Evolutionary conservation across 1,140 invertebrate species (phyloP).

Genomic region (Calephelis virginiensis): DNA sequence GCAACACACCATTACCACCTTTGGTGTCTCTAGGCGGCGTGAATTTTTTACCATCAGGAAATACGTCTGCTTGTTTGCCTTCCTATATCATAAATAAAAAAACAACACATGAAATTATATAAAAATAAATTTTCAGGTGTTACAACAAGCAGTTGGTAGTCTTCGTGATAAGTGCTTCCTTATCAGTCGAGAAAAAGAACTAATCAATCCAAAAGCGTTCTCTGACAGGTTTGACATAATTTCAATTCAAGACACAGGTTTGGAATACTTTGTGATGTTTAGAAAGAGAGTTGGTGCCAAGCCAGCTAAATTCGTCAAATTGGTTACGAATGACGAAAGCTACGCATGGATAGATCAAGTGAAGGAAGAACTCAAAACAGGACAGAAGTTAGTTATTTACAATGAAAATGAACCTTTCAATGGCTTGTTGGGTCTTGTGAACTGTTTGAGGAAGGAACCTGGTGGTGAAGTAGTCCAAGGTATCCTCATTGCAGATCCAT

Average conservation of each 20-base stretch:
- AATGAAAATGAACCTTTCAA: constrained; percentile 82
- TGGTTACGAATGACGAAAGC: constrained; percentile 48
- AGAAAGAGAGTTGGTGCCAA: constrained; percentile 61
- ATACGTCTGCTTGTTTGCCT: too few relatives aligned
- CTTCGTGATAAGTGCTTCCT: constrained; percentile 74
- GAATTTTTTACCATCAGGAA: too few relatives aligned
- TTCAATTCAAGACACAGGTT: constrained; percentile 59
- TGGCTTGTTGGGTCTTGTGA: constrained; percentile 91
- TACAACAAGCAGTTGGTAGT: constrained; percentile 56
- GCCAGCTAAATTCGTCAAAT: constrained; percentile 66
- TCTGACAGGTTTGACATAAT: constrained; percentile 64
- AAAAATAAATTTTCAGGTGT: constrained; percentile 43
- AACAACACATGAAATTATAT: neutral
- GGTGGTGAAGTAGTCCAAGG: constrained; percentile 81
- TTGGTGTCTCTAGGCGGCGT: too few relatives aligned
- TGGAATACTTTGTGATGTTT: constrained; percentile 69
- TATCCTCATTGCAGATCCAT: constrained; percentile 82
- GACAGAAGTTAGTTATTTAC: constrained; percentile 79
- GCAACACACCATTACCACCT: too few relatives aligned
- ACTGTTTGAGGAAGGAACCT: constrained; percentile 85
- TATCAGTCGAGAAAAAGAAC: constrained; percentile 72
- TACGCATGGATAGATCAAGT: constrained; percentile 70
- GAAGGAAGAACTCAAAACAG: constrained; percentile 79
- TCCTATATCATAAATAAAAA: too few relatives aligned
- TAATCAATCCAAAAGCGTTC: constrained; percentile 47